Conservation (phyloP, 1,140 invertebrate genomes). For the Drosophila serrata region DNA sequence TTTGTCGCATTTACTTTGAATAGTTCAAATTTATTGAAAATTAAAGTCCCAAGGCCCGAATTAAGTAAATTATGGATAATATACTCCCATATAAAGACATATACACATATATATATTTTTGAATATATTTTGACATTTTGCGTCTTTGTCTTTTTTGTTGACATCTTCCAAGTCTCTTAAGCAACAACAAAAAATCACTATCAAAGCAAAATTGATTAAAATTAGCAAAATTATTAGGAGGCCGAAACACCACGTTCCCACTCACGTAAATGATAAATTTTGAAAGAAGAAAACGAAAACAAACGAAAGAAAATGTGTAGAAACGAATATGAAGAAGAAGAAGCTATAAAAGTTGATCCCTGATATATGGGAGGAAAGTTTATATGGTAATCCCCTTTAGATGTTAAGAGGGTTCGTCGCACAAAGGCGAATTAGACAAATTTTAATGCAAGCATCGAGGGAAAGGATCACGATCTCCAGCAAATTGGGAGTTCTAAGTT, state of each 20-base stretch:
- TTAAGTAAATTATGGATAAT: conserved; percentile 15
- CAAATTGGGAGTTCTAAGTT: conserved; percentile 2
- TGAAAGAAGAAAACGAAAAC: conserved; percentile 5
- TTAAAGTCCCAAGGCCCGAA: conserved; percentile 15
- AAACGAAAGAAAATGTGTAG: conserved; percentile 14
- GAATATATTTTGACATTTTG: conserved; percentile 56
- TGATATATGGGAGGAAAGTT: conserved; percentile 4
- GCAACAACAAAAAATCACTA: conserved; percentile 33
- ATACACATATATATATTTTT: conserved; percentile 53
- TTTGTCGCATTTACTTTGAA: conserved; percentile 66
- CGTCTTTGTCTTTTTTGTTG: conserved; percentile 58
- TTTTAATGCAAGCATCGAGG: conserved; percentile 46
- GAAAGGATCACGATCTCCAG: background rate
- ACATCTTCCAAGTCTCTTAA: conserved; percentile 30
- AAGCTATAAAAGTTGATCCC: conserved; percentile 23
- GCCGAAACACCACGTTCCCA: conserved; percentile 27
- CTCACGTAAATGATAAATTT: conserved; percentile 4
- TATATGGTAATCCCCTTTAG: conserved; percentile 44
- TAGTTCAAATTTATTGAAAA: conserved; percentile 72
- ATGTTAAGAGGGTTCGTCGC: conserved; percentile 50
- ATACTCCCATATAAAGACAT: conserved; percentile 5
- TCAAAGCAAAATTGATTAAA: conserved; percentile 41
- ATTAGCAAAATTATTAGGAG: conserved; percentile 68
- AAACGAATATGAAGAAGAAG: conserved; percentile 12
- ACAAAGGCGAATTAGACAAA: conserved; percentile 53